Evolutionary conservation across 2,113 vertebrate species (phyloP).

Genomic region (Gulo gulo): DNA sequence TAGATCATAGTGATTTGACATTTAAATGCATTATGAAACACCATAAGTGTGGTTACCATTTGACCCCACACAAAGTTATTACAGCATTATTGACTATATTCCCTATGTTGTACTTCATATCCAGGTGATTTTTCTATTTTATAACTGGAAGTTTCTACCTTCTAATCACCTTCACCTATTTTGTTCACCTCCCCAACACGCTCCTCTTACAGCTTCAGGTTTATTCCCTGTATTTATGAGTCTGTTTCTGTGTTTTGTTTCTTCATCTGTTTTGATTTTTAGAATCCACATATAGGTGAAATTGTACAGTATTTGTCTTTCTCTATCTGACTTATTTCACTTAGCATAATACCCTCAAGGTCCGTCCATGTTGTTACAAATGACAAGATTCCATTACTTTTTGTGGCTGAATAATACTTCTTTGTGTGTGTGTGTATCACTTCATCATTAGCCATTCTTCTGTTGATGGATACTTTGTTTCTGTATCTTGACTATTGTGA

Average conservation of each 20-base stretch:
- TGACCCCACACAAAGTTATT: background rate
- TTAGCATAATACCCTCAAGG: background rate
- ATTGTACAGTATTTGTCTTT: too few relatives aligned
- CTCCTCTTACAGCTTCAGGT: background rate
- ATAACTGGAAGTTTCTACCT: background rate
- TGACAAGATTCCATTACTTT: background rate
- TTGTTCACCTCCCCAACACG: background rate
- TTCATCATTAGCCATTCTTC: background rate
- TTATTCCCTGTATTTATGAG: background rate
- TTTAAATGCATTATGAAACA: background rate
- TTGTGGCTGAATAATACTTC: background rate
- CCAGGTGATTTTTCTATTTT: background rate
- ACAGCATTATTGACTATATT: background rate
- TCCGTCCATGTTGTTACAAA: background rate
- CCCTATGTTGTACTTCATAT: background rate
- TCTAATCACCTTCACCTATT: background rate
- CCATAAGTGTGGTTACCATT: background rate
- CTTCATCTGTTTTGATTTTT: background rate
- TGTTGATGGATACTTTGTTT: background rate
- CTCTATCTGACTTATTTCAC: background rate
- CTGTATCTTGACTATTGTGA: background rate
- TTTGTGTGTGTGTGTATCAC: too few relatives aligned
- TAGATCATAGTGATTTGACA: background rate
- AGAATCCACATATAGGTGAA: background rate
- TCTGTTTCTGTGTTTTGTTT: background rate